phyloP scores from a whole-genome alignment of 2,113 vertebrate species.

The Gavialis gangeticus region DNA sequence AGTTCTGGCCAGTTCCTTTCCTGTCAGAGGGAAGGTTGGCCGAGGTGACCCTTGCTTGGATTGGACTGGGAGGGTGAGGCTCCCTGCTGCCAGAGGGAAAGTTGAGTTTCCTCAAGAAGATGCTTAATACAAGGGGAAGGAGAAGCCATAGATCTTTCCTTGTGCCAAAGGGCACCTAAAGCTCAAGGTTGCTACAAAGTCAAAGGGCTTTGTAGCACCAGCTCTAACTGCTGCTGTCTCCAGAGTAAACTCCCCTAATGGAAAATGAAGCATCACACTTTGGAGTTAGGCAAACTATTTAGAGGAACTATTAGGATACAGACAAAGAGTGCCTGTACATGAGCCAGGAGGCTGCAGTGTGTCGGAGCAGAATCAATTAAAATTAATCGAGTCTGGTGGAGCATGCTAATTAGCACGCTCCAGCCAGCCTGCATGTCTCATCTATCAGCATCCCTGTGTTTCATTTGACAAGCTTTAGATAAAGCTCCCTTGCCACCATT shows the following conservation, averaged over 20 bases:
- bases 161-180: not conserved
- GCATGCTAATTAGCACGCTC: too few relatives aligned
- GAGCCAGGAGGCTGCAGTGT: too few relatives aligned
- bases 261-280: not conserved
- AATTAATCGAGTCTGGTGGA: too few relatives aligned
- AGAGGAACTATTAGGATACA: not conserved
- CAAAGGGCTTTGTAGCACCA: not conserved
- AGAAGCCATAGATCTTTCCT: not conserved
- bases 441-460: too few relatives aligned
- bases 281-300: not conserved
- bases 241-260: not conserved
- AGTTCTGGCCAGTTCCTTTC: not conserved
- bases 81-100: not conserved
- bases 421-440: too few relatives aligned
- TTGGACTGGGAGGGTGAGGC: not conserved
- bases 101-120: not conserved
- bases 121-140: not conserved
- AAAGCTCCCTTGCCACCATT: too few relatives aligned
- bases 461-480: too few relatives aligned
- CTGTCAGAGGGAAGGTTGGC: not conserved
- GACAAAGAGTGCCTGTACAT: too few relatives aligned
- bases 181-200: too few relatives aligned
- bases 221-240: not conserved
- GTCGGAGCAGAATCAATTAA: too few relatives aligned
- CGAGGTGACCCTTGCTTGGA: not conserved